Evolutionary conservation across 1,140 invertebrate genomes (phyloP), one percentile per base, ranked within the genome.

Genomic region (Cydia pomonella): DNA sequence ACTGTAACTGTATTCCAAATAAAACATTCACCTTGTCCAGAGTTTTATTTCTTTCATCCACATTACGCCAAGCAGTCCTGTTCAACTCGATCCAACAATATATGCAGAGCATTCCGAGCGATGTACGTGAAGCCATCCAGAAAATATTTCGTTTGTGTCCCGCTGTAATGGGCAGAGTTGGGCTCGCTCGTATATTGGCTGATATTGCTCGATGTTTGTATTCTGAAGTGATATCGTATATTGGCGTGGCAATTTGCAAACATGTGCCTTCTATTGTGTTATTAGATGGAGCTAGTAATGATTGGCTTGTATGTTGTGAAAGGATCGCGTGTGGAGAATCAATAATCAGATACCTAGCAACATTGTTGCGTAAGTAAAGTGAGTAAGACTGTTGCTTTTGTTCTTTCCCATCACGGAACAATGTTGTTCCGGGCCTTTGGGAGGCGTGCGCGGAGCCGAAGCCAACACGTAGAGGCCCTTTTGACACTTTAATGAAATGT

Each of bases 111-210:
- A 84, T 80, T 80, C 78, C 79, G 73, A 74, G 78, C 76, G 77
- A 78, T 81, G 62, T 69, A 74, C 72, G 71, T 59, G 50, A 73
- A 76, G 81, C 76, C 73, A 83, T 79, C 73, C 73, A 79, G 74
- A 69, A 73, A 81, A 81, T 76, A 76, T 75, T 72, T 77, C 77
- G 72, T 73, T 59, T 77, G 76, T 79, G 80, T 76, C 76, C 74
- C 76, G 69, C 76, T 80, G 84, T 86, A 88, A 87, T 88, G 86
- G 84, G 80, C 83, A 81, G 75, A 81, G 80, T 77, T 83, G 77
- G 53, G 79, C 59, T 47, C 81, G 72, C 66, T 84, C 80, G 71
- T 81, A 84, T 88, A 87, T 85, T 84, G 80, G 77, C 79, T 77
- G 76, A 87, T 84, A 84, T 85, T 82, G 78, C 77, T 63, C 64